Conservation (phyloP, 1,140 invertebrate genomes). For the Asbolus verrucosus region DNA sequence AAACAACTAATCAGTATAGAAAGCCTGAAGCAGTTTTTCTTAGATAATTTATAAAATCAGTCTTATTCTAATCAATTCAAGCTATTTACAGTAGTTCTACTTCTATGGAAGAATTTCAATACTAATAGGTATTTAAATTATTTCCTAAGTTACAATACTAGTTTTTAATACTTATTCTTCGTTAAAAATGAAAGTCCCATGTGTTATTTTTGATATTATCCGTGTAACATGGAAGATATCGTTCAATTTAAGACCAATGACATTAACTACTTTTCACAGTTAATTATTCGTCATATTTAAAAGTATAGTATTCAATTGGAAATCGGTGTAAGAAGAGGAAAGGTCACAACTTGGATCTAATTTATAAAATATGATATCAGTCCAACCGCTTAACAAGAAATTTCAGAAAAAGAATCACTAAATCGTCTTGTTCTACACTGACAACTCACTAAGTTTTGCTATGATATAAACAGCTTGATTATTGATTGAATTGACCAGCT, state of each 20-base stretch:
- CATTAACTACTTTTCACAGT: slow-evolving; percentile 43
- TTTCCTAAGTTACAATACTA: slow-evolving; percentile 21
- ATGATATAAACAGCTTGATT: slow-evolving; percentile 51
- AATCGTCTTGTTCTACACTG: slow-evolving; percentile 45
- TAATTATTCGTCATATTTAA: slow-evolving; percentile 1
- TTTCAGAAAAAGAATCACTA: slow-evolving; percentile 39
- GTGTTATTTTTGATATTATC: slow-evolving; percentile 2
- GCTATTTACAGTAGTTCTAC: slow-evolving; percentile 41
- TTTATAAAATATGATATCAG: slow-evolving; percentile 45
- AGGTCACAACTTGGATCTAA: slow-evolving; percentile 37
- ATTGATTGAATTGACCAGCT: slow-evolving; percentile 43
- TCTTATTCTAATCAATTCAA: slow-evolving; percentile 45
- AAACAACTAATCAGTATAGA: slow-evolving; percentile 16
- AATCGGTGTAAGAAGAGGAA: slow-evolving; percentile 24
- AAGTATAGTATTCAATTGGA: slow-evolving; percentile 8
- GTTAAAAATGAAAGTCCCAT: slow-evolving; percentile 2
- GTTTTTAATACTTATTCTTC: slow-evolving; percentile 12
- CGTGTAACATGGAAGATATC: neutral
- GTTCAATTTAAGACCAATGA: slow-evolving; percentile 2
- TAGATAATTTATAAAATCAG: slow-evolving; percentile 40
- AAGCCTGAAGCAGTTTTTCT: slow-evolving; percentile 13
- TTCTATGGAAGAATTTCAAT: slow-evolving; percentile 43
- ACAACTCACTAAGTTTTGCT: slow-evolving; percentile 50
- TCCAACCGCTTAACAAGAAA: slow-evolving; percentile 36
- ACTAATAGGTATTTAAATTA: slow-evolving; percentile 25